Percentiles rank a stretch among this genome's conserved stretches.
phyloP scores from a whole-genome alignment of 2,797 vertebrate genomes.

The Pyrocephalus nanus region DNA sequence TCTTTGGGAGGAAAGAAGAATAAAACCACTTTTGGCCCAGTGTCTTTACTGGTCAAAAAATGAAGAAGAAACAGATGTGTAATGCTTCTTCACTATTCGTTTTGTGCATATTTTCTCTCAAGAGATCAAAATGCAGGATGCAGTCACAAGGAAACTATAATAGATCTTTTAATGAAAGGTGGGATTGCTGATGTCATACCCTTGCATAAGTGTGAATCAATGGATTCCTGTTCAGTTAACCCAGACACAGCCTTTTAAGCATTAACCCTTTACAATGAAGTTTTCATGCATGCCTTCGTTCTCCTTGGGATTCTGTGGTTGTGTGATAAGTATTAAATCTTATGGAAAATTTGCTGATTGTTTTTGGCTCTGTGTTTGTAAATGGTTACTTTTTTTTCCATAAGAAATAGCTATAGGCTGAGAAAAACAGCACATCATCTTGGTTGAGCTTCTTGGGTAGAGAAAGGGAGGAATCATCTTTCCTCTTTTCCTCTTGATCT shows the following conservation, averaged over 20 bases:
- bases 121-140: not conserved
- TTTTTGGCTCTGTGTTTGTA: not conserved
- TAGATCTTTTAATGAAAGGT: not conserved
- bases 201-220: not conserved
- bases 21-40: not conserved
- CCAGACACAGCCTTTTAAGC: not conserved
- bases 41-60: not conserved
- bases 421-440: not conserved
- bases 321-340: not conserved
- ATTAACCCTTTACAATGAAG: not conserved
- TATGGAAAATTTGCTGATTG: not conserved
- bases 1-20: not conserved
- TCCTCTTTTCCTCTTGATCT: not conserved
- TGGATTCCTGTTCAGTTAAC: not conserved
- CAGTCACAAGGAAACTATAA: fast-evolving
- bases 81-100: not conserved
- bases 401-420: not conserved
- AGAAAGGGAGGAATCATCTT: not conserved
- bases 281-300: fast-evolving
- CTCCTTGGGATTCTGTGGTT: not conserved
- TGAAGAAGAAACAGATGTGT: not conserved
- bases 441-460: not conserved
- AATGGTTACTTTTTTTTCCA: not conserved
- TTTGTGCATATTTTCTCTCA: not conserved
- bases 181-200: not conserved